Base-by-base conservation (phyloP, 2,113 vertebrate species). In the Triplophysa tibetana region DNA sequence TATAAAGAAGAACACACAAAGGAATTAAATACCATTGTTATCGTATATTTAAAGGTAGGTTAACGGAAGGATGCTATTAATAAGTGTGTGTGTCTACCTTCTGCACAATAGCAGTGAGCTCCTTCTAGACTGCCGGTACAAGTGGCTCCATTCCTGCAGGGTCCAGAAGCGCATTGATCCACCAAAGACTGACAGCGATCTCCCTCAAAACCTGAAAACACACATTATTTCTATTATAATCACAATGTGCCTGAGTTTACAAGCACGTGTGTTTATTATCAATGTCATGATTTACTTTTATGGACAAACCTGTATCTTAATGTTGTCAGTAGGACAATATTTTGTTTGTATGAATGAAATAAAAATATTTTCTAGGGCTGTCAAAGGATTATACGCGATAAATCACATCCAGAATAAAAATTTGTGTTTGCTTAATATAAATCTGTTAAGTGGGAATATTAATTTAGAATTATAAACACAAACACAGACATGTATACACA, bases 61-160 rank as follows among this genome's bases (percentile, higher is more conserved):
- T 68, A 19, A 13, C 17, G 19, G 58, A 43, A 60, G 8, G 19
- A 70, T 33, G 70, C 5, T 23, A 26, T 2, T 68, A 19, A 75
- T 56, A 73, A 38, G 7, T 45, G 10, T 11, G 43, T 45, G 62
- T 54, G 23, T 19, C 8, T 80, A 86, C 85, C 82, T 24, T 80
- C 95, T 3, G 93, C 90, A 87, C 97, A 99, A 72, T 93, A 95
- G 85, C 97, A 99, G 78, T 89, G 93, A 85, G 95, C 96, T 33
- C 96, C 96, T 3, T 75, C 90, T 85, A 94, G 81, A 64, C 79
- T 94, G 75, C 94, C 97, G 75, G 90, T 87, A 81, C 97, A 99
- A 0, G 94, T 95, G 3, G 95, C 97, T 90, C 94, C 95, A 2
- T 99, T 97, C 78, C 91, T 93, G 88, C 97, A 99, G 0, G 97